Evolutionary conservation across 2,797 vertebrate genomes (phyloP).

Genomic region (Pseudochirops cupreus): DNA sequence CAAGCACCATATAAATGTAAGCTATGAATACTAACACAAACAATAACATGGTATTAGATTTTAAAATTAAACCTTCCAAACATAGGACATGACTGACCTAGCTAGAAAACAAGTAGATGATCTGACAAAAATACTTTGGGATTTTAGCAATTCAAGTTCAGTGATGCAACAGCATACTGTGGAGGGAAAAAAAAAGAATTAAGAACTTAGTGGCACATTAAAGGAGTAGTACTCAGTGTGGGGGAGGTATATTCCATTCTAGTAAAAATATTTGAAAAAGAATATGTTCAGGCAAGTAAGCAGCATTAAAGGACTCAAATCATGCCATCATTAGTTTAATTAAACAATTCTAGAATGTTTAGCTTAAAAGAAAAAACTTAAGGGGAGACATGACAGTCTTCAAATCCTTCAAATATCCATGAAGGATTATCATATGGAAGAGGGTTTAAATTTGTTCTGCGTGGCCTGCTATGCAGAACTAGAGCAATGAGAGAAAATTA

Average conservation of each 20-base stretch:
- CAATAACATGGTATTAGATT: neutral
- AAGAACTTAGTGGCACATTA: neutral
- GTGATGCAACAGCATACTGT: neutral
- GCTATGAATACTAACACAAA: neutral
- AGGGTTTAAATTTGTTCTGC: neutral
- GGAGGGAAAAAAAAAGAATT: neutral
- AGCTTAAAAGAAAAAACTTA: neutral
- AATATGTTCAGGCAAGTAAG: neutral
- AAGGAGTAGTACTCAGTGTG: neutral
- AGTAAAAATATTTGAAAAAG: neutral
- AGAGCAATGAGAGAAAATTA: neutral
- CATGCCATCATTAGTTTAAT: neutral
- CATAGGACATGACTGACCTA: neutral
- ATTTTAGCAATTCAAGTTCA: neutral
- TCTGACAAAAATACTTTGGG: neutral
- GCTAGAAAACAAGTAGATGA: neutral
- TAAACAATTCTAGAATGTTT: neutral
- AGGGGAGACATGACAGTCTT: constrained; percentile 3
- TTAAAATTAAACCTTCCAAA: neutral
- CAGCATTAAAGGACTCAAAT: neutral
- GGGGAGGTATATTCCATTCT: neutral
- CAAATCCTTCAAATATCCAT: neutral
- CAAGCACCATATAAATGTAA: neutral
- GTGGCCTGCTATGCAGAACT: neutral
- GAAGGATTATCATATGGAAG: constrained; percentile 4